These are phyloP conservation scores for Camponotus vicinus DNA, from an alignment of 1,140 invertebrate genomes.

Conservation along the genomic window DNA sequence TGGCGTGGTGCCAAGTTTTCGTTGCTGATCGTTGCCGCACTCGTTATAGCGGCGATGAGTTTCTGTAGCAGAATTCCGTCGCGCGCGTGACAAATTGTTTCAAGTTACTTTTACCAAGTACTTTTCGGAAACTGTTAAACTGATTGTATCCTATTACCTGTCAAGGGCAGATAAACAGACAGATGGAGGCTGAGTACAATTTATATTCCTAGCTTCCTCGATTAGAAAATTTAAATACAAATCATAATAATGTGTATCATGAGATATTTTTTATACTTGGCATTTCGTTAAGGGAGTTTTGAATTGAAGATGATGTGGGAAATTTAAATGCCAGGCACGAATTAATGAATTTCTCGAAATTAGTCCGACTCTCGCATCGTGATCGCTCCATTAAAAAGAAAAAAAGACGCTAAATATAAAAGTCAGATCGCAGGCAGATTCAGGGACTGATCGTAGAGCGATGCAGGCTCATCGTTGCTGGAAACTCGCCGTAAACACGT, in stretches of 20 bases:
- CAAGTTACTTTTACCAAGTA: slow-evolving; percentile 40
- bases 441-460: slow-evolving; percentile 47
- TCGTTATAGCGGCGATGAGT: slow-evolving; percentile 63
- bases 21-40: slow-evolving; percentile 71
- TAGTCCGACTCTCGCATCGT: neutral
- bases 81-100: slow-evolving; percentile 33
- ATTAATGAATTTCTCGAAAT: neutral
- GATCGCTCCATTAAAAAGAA: neutral
- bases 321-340: neutral
- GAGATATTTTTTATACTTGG: neutral
- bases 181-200: neutral
- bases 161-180: neutral
- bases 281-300: too few species aligned
- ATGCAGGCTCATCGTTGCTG: slow-evolving; percentile 64
- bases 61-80: slow-evolving; percentile 44
- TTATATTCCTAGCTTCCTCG: neutral
- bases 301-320: neutral
- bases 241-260: too few species aligned
- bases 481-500: slow-evolving; percentile 73
- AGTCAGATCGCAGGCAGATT: slow-evolving; percentile 48
- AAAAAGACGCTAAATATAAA: slow-evolving; percentile 21
- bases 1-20: slow-evolving; percentile 66
- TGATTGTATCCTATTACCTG: neutral
- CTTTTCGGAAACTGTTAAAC: slow-evolving; percentile 9
- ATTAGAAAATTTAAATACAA: slow-evolving; percentile 12